Evolutionary conservation across 1,140 invertebrate species (phyloP).

Genomic region (Papilio helenus): DNA sequence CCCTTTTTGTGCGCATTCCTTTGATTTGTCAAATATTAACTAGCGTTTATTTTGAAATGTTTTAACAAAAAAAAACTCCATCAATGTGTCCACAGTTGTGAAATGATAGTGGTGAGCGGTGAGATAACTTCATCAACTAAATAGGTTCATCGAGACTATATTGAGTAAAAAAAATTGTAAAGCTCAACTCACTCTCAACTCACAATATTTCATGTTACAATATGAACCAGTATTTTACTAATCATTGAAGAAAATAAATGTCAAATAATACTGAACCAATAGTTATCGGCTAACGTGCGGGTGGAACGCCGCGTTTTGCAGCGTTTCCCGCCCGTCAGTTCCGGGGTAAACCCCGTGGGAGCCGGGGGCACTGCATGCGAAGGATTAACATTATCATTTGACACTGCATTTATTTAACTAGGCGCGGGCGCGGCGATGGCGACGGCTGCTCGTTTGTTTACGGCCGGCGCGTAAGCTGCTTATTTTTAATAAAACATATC

Average conservation of each 20-base stretch:
- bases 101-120: too few relatives aligned
- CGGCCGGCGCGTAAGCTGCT: constrained; percentile 36
- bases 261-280: too few relatives aligned
- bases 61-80: neutral
- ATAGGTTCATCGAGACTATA: too few relatives aligned
- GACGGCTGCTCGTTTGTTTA: constrained; percentile 47
- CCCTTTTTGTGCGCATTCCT: constrained; percentile 76
- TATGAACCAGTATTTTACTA: too few relatives aligned
- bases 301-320: constrained; percentile 8
- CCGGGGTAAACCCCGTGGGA: constrained; percentile 70
- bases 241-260: too few relatives aligned
- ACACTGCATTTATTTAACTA: constrained; percentile 81
- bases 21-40: constrained; percentile 60
- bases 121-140: neutral
- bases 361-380: constrained; percentile 66
- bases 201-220: too few relatives aligned
- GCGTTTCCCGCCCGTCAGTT: constrained; percentile 55
- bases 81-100: neutral
- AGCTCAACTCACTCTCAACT: too few relatives aligned
- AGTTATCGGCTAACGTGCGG: neutral
- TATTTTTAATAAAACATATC: constrained; percentile 41
- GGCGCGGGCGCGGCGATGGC: constrained; percentile 25
- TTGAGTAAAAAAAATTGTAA: too few relatives aligned
- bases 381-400: constrained; percentile 82
- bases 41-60: constrained; percentile 44